Base-by-base conservation (phyloP, 2,888 invertebrate species). In the Catocala fraxini region DNA sequence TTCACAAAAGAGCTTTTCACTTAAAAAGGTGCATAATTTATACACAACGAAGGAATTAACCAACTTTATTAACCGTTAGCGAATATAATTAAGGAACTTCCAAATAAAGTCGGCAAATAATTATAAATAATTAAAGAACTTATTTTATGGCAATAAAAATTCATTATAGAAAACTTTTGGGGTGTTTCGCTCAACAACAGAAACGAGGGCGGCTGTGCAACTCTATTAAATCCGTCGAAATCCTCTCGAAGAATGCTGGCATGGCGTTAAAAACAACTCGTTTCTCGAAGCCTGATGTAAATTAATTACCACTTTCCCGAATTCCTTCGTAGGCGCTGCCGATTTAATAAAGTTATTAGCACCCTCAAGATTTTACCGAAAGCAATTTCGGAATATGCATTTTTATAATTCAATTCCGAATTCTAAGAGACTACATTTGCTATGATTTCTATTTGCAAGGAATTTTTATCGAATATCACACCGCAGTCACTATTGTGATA, bases 261-360 rank as follows among this genome's bases (percentile, higher is more conserved):
- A 47, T 63, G 72, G 70, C 68, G 67, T 71, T 79, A 73, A 73
- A 79, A 80, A 73, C 73, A 78, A 80, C 68, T 73, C 75, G 69
- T 71, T 74, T 51, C 63, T 65, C 58, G 59, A 65, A 59, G 61
- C 63, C 73, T 81, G 82, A 86, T 85, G 84, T 79, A 84, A 87
- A 87, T 86, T 86, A 86, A 87, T 88, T 84, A 81, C 79, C 71
- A 67, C 68, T 82, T 75, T 68, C 65, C 64, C 34, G 64, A 75
- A 81, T 81, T 79, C 73, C 77, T 77, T 71, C 68, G 63, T 59
- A 77, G 80, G 72, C 41, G 70, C 72, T 75, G 65, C 73, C 78
- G 79, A 83, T 83, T 83, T 81, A 80, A 84, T 84, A 80, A 85
- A 82, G 75, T 83, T 81, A 83, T 82, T 82, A 46, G 76, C 73